Base-by-base conservation (phyloP, 2,888 invertebrate species). In the Latrodectus elegans region DNA sequence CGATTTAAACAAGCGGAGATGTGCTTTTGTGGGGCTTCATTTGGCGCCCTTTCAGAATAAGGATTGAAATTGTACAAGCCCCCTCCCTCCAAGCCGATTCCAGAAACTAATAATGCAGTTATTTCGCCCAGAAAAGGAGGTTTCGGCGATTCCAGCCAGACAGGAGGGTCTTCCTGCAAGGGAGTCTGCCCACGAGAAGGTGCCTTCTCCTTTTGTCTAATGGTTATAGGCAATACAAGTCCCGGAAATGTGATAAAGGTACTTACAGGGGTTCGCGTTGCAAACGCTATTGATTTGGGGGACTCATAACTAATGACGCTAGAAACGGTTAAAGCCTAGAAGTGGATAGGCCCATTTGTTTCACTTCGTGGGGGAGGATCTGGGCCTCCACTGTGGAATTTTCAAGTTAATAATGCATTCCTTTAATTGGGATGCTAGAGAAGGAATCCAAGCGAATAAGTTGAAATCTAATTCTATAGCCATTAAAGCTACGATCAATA, bases 1-100 rank as follows among this genome's bases (percentile, higher is more conserved):
- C 82, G 75, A 82, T 82, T 82, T 75, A 75, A 82, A 82, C 82
- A 82, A 82, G 82, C 52, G 55, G 49, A 53, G n/a, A 17, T 22
- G n/a, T 15, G 82, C 82, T 82, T 73, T 82, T 82, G 82, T 82
- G 74, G 11, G 75, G 67, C 73, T 81, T 73, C 81, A 81, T 73
- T 73, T 81, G 73, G 67, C 65, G 72, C 72, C 80, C n/a, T 72
- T 80, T 80, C 72, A 72, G 52, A 71, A 55, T 70, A 17, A 22
- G 17, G 22, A 49, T n/a, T 12, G 68, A 68, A 26, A 52, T 51
- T 12, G 15, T 14, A 14, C 11, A 38, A 38, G 65, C 64, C 76
- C 49, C 17, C 26, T 51, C 64, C 26, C 64, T 51, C 49, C 64
- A 8, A 49, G 49, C 17, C 60, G 12, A 65, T 38, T 74, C 55